Base-by-base conservation (phyloP, 2,113 vertebrate species). In the Riparia riparia region DNA sequence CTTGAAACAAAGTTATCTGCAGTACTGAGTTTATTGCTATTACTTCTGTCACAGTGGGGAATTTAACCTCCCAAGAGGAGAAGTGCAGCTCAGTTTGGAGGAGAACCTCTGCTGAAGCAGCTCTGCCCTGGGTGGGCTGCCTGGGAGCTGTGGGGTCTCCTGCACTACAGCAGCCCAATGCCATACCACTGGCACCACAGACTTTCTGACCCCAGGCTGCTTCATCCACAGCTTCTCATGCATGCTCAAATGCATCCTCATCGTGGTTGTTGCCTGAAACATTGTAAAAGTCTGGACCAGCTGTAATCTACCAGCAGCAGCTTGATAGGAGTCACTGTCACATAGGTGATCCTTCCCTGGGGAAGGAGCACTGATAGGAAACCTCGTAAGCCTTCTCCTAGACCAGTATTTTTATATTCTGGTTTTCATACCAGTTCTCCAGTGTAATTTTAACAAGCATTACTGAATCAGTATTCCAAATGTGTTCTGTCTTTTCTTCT, bases 101-200 rank as follows among this genome's bases (percentile, higher is more conserved):
- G 22, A 80, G 70, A 71, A 10, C 3, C 31, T 77, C 15, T 82
- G 47, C 9, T 53, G 45, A 45, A 32, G 39, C 32, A 49, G 60
- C 32, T n/a, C 12, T 3, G 24, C 8, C n/a, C 37, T 53, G 34
- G 11, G 3, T 1, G 5, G n/a, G 60, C 50, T 74, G 42, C 28
- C 57, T 56, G 29, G 56, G 11, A 49, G 31, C 47, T 78, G 24
- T 20, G 28, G 6, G 9, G 1, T 54, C 15, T 82, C 51, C n/a
- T 42, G 42, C 18, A 4, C 7, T 61, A 3, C 53, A 71, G 63
- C 63, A 82, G 8, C 51, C 41, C 45, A 9, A 7, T 42, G 42
- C 70, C 51, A 1, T 70, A 1, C 6, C 1, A 0, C 28, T 79
- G 65, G 18, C 65, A 66, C 16, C n/a, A 5, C 1, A 1, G 41